A percentile compares a stretch with the other conserved stretches of the same genome.
Evolutionary conservation across 2,888 invertebrate species (phyloP).

Genomic region (Brassicogethes aeneus): DNA sequence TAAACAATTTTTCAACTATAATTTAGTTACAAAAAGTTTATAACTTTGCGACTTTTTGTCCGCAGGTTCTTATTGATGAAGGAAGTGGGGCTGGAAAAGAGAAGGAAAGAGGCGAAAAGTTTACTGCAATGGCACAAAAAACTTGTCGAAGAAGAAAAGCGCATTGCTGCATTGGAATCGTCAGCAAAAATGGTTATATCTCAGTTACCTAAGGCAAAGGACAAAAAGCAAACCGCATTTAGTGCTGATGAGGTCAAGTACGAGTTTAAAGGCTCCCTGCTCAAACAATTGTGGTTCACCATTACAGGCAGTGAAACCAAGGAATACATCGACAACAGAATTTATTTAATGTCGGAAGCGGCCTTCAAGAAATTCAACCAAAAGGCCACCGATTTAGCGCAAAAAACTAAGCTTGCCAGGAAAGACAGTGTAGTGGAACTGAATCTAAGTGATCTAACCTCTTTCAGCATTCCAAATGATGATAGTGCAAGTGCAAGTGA

Average conservation of each 20-base stretch:
- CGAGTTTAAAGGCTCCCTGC: constrained; percentile 33
- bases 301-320: constrained; percentile 38
- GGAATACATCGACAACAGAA: constrained; percentile 36
- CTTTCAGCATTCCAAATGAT: neutral
- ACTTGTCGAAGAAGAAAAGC: constrained; percentile 45
- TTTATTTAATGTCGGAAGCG: constrained; percentile 37
- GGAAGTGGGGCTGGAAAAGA: constrained; percentile 41
- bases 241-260: constrained; percentile 12
- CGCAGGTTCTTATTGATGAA: constrained; percentile 40
- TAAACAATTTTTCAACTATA: constrained; percentile 16
- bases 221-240: constrained; percentile 9
- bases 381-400: constrained; percentile 32
- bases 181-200: constrained; percentile 34
- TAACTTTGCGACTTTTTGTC: neutral
- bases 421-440: constrained; percentile 2
- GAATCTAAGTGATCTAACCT: constrained; percentile 7
- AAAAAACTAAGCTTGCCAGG: constrained; percentile 8
- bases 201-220: constrained; percentile 19
- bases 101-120: constrained; percentile 44
- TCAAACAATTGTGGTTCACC: constrained; percentile 42
- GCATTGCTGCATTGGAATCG: constrained; percentile 43
- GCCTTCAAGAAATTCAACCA: constrained; percentile 40
- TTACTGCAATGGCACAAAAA: constrained; percentile 47
- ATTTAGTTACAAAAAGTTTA: constrained; percentile 2
- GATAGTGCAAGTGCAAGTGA: constrained; percentile 5